Conservation (phyloP, 2,888 invertebrate species). For the Leptinotarsa tumamoca region DNA sequence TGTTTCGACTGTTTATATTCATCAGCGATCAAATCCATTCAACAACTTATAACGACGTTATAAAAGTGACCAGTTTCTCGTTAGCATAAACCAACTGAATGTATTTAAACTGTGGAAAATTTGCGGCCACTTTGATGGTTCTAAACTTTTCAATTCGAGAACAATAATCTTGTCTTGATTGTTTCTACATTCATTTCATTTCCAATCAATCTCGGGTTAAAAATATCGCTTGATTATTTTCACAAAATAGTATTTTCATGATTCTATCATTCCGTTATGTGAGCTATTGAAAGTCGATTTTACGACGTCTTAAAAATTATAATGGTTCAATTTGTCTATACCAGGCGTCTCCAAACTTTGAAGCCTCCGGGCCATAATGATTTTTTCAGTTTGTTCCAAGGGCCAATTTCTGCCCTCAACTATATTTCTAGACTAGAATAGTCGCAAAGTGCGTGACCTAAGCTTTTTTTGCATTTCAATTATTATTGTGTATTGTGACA, state of each 20-base stretch:
- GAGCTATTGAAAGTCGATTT: not conserved
- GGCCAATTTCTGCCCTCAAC: no score
- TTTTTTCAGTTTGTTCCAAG: no score
- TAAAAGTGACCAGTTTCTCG: not conserved
- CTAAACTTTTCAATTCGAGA: not conserved
- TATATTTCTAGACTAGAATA: no score
- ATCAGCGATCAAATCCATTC: not conserved
- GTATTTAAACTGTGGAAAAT: not conserved
- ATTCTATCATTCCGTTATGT: not conserved
- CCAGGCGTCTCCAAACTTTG: no score
- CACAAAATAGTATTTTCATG: not conserved
- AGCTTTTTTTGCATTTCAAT: no score
- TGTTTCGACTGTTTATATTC: not conserved
- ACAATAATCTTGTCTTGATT: constrained; percentile 6
- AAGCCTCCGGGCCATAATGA: no score
- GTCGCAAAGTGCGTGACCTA: no score
- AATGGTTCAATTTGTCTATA: not conserved
- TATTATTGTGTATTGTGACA: no score
- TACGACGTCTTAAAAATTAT: not conserved
- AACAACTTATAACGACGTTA: not conserved
- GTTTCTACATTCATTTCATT: constrained; percentile 15
- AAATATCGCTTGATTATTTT: constrained; percentile 26
- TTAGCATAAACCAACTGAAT: not conserved
- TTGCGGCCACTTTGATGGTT: not conserved
- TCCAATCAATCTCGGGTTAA: constrained; percentile 20